These are phyloP conservation scores for Taeniopygia guttata DNA, from an alignment of 2,797 vertebrate genomes.

Conservation along the genomic window DNA sequence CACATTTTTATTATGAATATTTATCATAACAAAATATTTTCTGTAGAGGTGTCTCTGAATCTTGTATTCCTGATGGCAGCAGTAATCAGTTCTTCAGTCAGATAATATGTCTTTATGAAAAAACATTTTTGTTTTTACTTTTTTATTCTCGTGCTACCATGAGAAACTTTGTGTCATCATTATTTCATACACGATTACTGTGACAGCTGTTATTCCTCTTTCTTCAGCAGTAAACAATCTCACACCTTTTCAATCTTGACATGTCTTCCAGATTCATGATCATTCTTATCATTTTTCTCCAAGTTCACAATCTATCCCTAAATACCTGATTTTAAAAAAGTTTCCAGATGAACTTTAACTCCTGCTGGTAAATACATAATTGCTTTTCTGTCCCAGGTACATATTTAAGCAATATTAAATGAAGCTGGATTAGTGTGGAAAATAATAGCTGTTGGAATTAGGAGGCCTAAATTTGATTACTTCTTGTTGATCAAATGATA, in stretches of 20 bases:
- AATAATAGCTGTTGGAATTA: background rate
- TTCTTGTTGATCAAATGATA: background rate
- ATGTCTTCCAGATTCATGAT: background rate
- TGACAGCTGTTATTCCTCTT: constrained; percentile 15
- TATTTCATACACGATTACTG: background rate
- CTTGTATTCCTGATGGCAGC: background rate
- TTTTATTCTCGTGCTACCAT: background rate
- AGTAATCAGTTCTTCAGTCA: background rate
- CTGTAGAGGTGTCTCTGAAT: background rate
- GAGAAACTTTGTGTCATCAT: background rate
- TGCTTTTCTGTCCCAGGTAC: background rate
- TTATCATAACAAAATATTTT: constrained; percentile 16
- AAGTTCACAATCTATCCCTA: background rate
- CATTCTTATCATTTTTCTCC: background rate
- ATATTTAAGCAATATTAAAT: background rate
- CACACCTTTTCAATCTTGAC: background rate
- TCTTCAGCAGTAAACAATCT: constrained; percentile 6
- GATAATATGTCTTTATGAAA: background rate
- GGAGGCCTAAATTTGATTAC: background rate
- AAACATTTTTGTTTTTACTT: background rate
- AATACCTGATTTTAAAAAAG: background rate
- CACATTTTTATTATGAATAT: background rate
- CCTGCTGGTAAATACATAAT: background rate
- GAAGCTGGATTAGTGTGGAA: background rate
- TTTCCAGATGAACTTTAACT: background rate